Evolutionary conservation across 2,888 invertebrate species (phyloP), one percentile per base, ranked within the genome.

Genomic region (Trileptium ribeirensis): DNA sequence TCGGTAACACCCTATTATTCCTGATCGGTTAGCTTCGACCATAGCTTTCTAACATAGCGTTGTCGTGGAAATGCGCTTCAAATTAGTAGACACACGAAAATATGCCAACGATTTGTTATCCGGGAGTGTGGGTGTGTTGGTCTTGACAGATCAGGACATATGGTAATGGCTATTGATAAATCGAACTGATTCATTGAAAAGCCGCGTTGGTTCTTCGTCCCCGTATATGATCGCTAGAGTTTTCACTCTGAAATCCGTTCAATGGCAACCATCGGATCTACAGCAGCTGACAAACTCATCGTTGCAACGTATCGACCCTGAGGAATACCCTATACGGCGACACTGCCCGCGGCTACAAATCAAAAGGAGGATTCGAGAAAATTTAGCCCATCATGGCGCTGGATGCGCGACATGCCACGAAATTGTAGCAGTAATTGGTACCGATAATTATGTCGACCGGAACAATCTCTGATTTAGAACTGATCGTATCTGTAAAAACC

Each of bases 1-100:
- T 82, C 82, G 67, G 82, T 79, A 64, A 82, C 81, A 0, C 74
- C 81, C 15, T 75, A 39, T 0, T 79, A 29, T 36, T 70, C 67
- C 36, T 82, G 80, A 1, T 82, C 81, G 0, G 8, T 19, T 64
- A 83, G n/a, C n/a, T n/a, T n/a, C n/a, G n/a, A n/a, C n/a, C n/a
- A n/a, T n/a, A n/a, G n/a, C n/a, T n/a, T n/a, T n/a, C n/a, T n/a
- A n/a, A n/a, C n/a, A n/a, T n/a, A n/a, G n/a, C n/a, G n/a, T n/a
- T n/a, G n/a, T n/a, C 2, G 67, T 29, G n/a, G 39, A 2, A n/a
- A 78, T 64, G 8, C 67, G 67, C 39, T 34, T 67, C 29, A 67
- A 29, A 2, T 3, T 3, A 3, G 79, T 38, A 31, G 29, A n/a
- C 29, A 67, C 31, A 3, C 79, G 79, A 29, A 37, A 33, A 2